These are phyloP conservation scores for Drosophila tristis DNA, from an alignment of 1,140 invertebrate genomes.

Conservation along the genomic window DNA sequence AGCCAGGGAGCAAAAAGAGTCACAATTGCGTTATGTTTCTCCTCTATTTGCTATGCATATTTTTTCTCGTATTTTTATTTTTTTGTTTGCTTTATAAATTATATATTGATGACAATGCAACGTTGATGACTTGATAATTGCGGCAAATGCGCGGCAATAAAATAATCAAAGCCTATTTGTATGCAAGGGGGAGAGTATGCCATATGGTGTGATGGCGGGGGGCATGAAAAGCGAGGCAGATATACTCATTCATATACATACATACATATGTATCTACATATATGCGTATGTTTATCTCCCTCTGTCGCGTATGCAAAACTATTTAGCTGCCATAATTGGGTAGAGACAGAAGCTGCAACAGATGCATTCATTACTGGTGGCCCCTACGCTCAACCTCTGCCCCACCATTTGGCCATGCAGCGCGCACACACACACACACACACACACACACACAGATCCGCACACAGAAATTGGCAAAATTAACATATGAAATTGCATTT, in stretches of 20 bases:
- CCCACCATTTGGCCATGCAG: conserved; percentile 19
- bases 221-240: conserved; percentile 38
- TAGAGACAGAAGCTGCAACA: conserved; percentile 50
- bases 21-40: conserved; percentile 52
- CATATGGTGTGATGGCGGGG: conserved; percentile 12
- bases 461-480: conserved; percentile 36
- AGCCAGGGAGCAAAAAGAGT: conserved; percentile 16
- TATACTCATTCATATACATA: conserved; percentile 16
- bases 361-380: conserved; percentile 51
- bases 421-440: conserved; percentile 3
- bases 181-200: conserved; percentile 34
- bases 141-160: conserved; percentile 81
- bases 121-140: conserved; percentile 83
- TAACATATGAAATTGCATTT: conserved; percentile 80
- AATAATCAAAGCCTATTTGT: conserved; percentile 80
- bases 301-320: conserved; percentile 42
- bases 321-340: conserved; percentile 81
- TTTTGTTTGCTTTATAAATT: conserved; percentile 62
- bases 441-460: conserved; percentile 22
- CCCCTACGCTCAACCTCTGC: conserved; percentile 1
- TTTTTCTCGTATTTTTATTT: conserved; percentile 15
- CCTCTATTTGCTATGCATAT: conserved; percentile 3
- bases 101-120: conserved; percentile 78
- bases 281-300: not conserved
- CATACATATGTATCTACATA: conserved; percentile 14